Conservation (phyloP, 2,113 vertebrate species). For the Tympanuchus pallidicinctus region DNA sequence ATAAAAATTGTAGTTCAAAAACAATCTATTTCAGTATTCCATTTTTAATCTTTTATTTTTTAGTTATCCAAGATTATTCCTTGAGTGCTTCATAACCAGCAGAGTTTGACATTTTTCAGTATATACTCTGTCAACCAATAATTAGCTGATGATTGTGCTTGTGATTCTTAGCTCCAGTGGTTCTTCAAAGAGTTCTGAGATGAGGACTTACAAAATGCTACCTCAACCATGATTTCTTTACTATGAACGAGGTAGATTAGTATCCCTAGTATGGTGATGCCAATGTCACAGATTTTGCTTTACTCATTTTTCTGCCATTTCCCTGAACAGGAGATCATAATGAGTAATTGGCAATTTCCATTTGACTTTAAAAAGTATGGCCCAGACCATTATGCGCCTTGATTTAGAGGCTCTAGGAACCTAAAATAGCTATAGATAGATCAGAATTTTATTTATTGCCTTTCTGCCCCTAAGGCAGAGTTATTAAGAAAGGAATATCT, state of each 20-base stretch:
- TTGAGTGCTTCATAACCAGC: neutral
- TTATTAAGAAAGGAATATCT: neutral
- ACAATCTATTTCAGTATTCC: neutral
- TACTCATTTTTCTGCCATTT: neutral
- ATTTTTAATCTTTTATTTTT: neutral
- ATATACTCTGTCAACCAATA: neutral
- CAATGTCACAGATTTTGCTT: neutral
- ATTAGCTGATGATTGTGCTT: neutral
- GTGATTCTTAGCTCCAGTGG: neutral
- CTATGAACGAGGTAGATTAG: neutral
- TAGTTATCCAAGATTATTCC: neutral
- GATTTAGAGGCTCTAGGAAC: neutral
- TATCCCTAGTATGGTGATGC: neutral
- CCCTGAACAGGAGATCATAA: neutral
- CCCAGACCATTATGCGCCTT: neutral
- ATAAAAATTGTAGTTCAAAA: neutral
- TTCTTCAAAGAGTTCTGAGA: neutral
- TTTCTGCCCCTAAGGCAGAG: neutral
- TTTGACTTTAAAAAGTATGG: neutral
- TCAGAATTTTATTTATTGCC: neutral
- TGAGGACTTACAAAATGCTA: neutral
- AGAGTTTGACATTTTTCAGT: neutral
- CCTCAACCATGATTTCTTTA: neutral
- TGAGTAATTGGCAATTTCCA: neutral
- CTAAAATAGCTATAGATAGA: neutral